These are phyloP conservation scores for Pilophorus perplexus DNA, from an alignment of 2,888 invertebrate species.

Conservation along the genomic window DNA sequence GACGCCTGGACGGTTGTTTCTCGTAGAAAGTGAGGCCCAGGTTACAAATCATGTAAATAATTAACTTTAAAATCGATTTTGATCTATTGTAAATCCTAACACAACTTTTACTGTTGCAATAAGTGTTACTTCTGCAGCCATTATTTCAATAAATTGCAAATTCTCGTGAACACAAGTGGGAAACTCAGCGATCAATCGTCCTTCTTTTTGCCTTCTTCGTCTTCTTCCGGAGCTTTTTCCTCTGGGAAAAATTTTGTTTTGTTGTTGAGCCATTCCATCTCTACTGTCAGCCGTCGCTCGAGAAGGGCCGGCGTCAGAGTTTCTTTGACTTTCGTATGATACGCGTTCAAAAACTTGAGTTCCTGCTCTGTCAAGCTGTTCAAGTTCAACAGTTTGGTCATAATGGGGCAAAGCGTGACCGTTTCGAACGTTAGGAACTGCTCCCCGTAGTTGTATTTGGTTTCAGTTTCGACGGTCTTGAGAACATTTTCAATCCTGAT, in stretches of 20 bases:
- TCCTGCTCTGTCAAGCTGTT: conserved; percentile 20
- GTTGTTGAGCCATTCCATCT: conserved; percentile 15
- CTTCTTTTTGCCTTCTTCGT: not conserved
- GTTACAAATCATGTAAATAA: too few relatives aligned
- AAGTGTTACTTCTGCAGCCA: too few relatives aligned
- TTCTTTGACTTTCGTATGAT: conserved; percentile 29
- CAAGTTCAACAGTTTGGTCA: conserved; percentile 66
- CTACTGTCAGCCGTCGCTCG: conserved; percentile 9
- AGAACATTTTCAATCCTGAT: conserved; percentile 87
- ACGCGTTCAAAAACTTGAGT: conserved; percentile 12
- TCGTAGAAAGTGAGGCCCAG: conserved; percentile 24
- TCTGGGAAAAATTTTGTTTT: conserved; percentile 25
- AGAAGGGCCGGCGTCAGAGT: conserved; percentile 16
- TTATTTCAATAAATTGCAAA: too few relatives aligned
- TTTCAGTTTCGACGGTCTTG: conserved; percentile 62
- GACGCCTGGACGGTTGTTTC: conserved; percentile 29
- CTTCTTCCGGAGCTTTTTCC: not conserved
- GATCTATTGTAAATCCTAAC: too few relatives aligned
- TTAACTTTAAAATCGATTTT: too few relatives aligned
- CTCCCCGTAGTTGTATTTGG: conserved; percentile 59
- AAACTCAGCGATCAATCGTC: too few relatives aligned
- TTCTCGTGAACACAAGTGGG: too few relatives aligned
- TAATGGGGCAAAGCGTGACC: conserved; percentile 81
- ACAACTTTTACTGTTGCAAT: too few relatives aligned
- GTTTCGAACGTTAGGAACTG: conserved; percentile 80